Base-by-base conservation (phyloP, 2,797 vertebrate species). In the Coilia nasus region DNA sequence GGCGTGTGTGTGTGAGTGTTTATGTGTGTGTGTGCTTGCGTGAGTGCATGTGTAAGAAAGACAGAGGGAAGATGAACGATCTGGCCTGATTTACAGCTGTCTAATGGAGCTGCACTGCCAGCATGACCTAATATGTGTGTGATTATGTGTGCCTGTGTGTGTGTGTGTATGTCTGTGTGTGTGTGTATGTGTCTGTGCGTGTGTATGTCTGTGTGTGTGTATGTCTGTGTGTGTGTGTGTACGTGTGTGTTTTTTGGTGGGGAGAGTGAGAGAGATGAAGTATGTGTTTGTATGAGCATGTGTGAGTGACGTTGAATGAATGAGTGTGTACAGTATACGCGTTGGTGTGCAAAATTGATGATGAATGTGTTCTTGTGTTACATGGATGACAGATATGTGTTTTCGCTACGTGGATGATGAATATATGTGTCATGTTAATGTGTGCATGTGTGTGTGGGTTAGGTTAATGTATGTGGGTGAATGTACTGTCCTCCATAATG, bases 121-220 rank as follows among this genome's bases (percentile, higher is more conserved):
- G 19, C 67, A 88, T 87, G 75, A 83, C 83, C 81, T 88, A 85
- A 88, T 86, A 78, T 81, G 71, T 35, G 47, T 81, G 9, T 81
- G 41, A 82, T 59, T 60, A 64, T 35, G 17, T 62, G 62, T 82
- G 88, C n/a, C 50, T 44, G 35, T 35, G 7, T 35, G 56, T 19
- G 14, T 56, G 88, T 86, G 75, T 41, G 17, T 54, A 71, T 64
- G 81, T 81, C 31, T 82, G 67, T 31, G 23, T 47, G 25, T 83
- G 47, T 71, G 46, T 57, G 54, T 9, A 14, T 57, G 28, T 67
- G 12, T 31, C 12, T 35, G 64, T 31, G 14, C 35, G 64, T 71
- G 64, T 71, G 64, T 71, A 28, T 71, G 25, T 71, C 28, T 71
- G 31, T 6, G 31, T 41, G 17, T 41, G 31, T 19, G 15, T 41